Conservation (phyloP, 2,113 vertebrate genomes). For the Maccullochella peelii region DNA sequence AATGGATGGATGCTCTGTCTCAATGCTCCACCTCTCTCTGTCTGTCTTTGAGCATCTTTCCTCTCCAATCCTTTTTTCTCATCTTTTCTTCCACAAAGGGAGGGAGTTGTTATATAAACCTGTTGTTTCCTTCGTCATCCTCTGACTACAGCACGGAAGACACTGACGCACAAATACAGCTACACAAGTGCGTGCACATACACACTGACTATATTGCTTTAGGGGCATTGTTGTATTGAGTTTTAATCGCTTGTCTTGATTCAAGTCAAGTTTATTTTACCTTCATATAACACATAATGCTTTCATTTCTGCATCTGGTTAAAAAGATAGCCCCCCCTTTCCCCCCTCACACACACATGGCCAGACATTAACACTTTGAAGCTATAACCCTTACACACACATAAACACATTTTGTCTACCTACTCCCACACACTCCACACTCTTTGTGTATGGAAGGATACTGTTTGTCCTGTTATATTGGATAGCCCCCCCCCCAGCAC, state of each 20-base stretch:
- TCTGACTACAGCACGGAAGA: conserved; percentile 29
- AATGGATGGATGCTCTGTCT: no score
- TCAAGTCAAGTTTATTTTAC: no score
- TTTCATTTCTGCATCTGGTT: conserved; percentile 6
- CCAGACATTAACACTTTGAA: not conserved
- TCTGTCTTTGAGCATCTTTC: conserved; percentile 12
- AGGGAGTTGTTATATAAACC: conserved; percentile 66
- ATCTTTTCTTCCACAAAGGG: conserved; percentile 32
- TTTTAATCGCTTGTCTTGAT: conserved; percentile 1
- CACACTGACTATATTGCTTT: not conserved
- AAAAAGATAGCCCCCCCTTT: not conserved
- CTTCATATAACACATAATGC: not conserved
- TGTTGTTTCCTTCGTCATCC: conserved; percentile 59
- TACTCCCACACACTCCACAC: conserved; percentile 7
- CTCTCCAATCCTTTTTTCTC: conserved; percentile 20
- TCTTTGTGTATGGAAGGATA: not conserved
- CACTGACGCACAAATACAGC: conserved; percentile 29
- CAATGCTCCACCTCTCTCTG: no score
- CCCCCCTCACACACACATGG: not conserved
- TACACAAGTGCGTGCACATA: not conserved
- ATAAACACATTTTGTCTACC: not conserved
- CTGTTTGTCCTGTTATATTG: conserved; percentile 9
- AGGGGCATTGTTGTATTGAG: not conserved
- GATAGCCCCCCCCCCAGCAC: not conserved
- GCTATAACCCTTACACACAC: conserved; percentile 6